phyloP scores from a whole-genome alignment of 2,888 invertebrate species.

The Zygothrica quintamaculata region DNA sequence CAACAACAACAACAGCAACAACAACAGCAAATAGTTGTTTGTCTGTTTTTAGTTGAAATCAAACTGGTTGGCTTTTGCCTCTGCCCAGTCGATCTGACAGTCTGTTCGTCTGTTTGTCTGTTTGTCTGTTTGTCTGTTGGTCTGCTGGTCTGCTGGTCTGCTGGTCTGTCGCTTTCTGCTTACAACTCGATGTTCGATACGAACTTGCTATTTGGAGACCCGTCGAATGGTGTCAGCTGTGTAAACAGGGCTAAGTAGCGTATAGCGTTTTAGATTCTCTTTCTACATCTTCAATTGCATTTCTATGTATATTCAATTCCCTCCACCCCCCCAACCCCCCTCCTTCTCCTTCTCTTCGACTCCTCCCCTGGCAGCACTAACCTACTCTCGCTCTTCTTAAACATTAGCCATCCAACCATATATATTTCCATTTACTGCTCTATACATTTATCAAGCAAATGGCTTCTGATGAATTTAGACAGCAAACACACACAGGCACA shows the following conservation, averaged over 20 bases:
- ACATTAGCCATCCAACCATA: no score
- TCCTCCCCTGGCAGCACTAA: no score
- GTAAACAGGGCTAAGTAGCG: constrained; percentile 72
- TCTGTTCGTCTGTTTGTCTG: constrained; percentile 27
- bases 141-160: constrained; percentile 28
- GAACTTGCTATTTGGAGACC: constrained; percentile 32
- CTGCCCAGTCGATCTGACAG: constrained; percentile 34
- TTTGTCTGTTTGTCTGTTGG: constrained; percentile 17
- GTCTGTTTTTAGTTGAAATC: constrained; percentile 76
- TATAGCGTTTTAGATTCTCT: no score
- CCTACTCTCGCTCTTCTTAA: no score
- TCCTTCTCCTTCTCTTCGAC: constrained; percentile 5
- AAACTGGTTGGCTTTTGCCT: constrained; percentile 73
- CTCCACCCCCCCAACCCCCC: constrained; percentile 8
- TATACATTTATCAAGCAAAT: no score
- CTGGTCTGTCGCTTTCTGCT: constrained; percentile 28
- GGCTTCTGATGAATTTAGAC: constrained; percentile 30
- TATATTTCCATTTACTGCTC: no score
- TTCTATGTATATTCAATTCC: no score
- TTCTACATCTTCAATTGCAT: no score
- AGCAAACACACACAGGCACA: constrained; percentile 20
- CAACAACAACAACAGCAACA: constrained; percentile 29
- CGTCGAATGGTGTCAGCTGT: constrained; percentile 75
- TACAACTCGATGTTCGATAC: constrained; percentile 62
- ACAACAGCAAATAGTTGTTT: constrained; percentile 71